phyloP scores from a whole-genome alignment of 1,140 invertebrate genomes.

The Philopotamus ludificatus region DNA sequence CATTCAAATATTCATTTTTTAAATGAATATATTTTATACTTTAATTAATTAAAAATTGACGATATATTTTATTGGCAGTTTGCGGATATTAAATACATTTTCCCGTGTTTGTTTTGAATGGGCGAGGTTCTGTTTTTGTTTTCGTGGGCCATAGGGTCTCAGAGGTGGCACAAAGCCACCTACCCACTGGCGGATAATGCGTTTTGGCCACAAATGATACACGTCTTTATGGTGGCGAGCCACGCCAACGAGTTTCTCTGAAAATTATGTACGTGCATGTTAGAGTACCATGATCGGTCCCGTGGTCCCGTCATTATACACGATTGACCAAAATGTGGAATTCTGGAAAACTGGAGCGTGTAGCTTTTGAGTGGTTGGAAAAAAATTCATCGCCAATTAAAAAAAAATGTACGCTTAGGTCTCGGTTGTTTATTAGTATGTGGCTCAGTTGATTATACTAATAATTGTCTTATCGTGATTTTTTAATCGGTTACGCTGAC shows the following conservation, averaged over 20 bases:
- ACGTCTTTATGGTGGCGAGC: slow-evolving; percentile 26
- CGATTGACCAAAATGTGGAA: slow-evolving; percentile 12
- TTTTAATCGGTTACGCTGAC: too few relatives aligned
- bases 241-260: slow-evolving; percentile 33
- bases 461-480: too few relatives aligned
- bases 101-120: not conserved
- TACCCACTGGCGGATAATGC: slow-evolving; percentile 4
- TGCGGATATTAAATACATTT: not conserved
- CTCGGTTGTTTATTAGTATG: too few relatives aligned
- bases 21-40: too few relatives aligned
- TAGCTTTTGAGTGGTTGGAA: too few relatives aligned
- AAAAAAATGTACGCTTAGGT: too few relatives aligned
- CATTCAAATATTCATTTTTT: too few relatives aligned
- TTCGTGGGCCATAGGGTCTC: not conserved
- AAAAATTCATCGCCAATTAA: too few relatives aligned
- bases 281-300: slow-evolving; percentile 11
- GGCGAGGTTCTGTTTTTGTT: not conserved
- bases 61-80: too few relatives aligned
- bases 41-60: too few relatives aligned
- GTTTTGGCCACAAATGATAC: slow-evolving; percentile 16
- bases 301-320: slow-evolving; percentile 18
- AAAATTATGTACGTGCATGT: slow-evolving; percentile 26
- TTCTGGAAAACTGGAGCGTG: not conserved
- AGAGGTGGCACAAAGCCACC: not conserved
- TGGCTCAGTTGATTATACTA: too few relatives aligned